These are phyloP conservation scores for Spilosoma lubricipeda DNA, from an alignment of 2,888 invertebrate genomes.

Conservation along the genomic window DNA sequence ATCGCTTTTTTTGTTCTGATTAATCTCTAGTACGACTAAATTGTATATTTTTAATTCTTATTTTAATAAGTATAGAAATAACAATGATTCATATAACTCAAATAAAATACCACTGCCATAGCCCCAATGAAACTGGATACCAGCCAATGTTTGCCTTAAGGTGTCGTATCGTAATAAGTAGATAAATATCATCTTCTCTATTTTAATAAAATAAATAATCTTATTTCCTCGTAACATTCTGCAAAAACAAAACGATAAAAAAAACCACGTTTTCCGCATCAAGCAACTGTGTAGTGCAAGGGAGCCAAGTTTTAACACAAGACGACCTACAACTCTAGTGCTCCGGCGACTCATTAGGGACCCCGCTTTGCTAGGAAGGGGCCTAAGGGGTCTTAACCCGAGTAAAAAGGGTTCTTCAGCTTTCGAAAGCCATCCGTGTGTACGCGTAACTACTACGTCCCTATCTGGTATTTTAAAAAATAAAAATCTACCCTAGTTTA, in stretches of 20 bases:
- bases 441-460: conserved; percentile 66
- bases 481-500: conserved; percentile 20
- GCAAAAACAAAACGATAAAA: conserved; percentile 74
- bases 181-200: conserved; percentile 38
- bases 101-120: conserved; percentile 14
- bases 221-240: conserved; percentile 54
- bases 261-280: conserved; percentile 73
- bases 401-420: conserved; percentile 78
- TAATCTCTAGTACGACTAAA: not conserved
- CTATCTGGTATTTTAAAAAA: conserved; percentile 51
- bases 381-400: conserved; percentile 75
- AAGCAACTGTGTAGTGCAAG: conserved; percentile 74
- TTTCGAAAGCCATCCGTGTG: conserved; percentile 76
- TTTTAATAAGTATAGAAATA: no score
- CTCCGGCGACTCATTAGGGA: conserved; percentile 85
- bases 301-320: conserved; percentile 77
- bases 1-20: no score
- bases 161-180: conserved; percentile 33
- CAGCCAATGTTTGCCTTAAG: conserved; percentile 35
- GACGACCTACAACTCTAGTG: conserved; percentile 85
- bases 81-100: not conserved
- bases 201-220: conserved; percentile 61
- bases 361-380: conserved; percentile 71
- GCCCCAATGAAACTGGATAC: conserved; percentile 32
- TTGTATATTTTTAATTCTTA: no score